Conservation (phyloP, 2,113 vertebrate species). For the Hiodon alosoides region DNA sequence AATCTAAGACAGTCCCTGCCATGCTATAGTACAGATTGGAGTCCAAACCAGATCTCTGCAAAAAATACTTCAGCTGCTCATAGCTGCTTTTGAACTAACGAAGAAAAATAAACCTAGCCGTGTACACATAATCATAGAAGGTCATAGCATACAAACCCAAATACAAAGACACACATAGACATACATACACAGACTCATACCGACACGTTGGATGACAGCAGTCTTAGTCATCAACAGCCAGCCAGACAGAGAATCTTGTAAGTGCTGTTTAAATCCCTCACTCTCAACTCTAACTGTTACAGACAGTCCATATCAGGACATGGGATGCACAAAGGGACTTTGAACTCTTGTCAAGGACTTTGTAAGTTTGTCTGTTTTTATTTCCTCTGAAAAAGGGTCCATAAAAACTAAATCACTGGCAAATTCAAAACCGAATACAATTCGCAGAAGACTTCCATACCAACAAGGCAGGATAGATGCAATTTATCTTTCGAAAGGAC, state of each 20-base stretch:
- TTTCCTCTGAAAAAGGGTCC: not conserved
- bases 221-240: slow-evolving; percentile 46
- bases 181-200: slow-evolving; percentile 16
- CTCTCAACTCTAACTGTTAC: slow-evolving; percentile 16
- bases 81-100: too few relatives aligned
- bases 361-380: not conserved
- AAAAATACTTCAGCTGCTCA: too few relatives aligned
- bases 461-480: too few relatives aligned
- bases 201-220: slow-evolving; percentile 29
- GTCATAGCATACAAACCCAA: slow-evolving; percentile 9
- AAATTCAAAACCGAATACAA: too few relatives aligned
- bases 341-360: not conserved
- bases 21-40: too few relatives aligned
- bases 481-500: not conserved
- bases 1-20: too few relatives aligned
- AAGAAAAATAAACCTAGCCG: not conserved
- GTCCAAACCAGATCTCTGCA: too few relatives aligned
- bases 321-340: too few relatives aligned
- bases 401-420: not conserved
- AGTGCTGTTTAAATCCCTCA: slow-evolving; percentile 21
- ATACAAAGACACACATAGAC: not conserved
- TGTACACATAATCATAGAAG: not conserved
- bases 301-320: not conserved
- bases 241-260: not conserved
- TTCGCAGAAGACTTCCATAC: too few relatives aligned